Percentiles rank a stretch among this genome's conserved stretches.
These are phyloP conservation scores for Thermophis baileyi DNA, from an alignment of 2,113 vertebrate species.

Conservation along the genomic window DNA sequence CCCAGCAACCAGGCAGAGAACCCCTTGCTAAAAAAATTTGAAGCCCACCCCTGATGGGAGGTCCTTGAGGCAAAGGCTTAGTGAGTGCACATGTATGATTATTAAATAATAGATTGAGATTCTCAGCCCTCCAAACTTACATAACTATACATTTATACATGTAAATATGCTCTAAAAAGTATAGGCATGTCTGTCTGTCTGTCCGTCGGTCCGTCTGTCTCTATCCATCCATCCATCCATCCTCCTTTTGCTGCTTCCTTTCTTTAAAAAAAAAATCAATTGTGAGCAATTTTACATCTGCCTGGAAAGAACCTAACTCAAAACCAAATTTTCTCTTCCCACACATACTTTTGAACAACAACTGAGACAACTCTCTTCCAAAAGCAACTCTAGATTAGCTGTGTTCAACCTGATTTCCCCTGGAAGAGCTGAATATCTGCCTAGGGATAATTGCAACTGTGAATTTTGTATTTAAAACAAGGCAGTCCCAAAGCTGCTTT, in stretches of 20 bases:
- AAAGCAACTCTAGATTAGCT: not conserved
- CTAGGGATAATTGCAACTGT: not conserved
- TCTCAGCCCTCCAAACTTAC: conserved; percentile 27
- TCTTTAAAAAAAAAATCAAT: not conserved
- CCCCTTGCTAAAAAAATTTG: too few species aligned
- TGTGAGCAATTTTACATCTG: not conserved
- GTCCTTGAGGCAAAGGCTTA: conserved; percentile 17
- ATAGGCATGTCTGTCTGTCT: conserved; percentile 32
- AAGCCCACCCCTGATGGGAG: not conserved
- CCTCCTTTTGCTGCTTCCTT: not conserved
- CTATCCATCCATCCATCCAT: not conserved
- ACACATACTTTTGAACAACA: not conserved
- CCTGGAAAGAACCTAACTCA: not conserved
- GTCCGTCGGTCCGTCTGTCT: not conserved
- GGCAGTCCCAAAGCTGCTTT: not conserved
- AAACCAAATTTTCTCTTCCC: not conserved
- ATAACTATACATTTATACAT: conserved; percentile 38
- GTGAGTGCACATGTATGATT: conserved; percentile 11
- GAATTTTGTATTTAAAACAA: not conserved
- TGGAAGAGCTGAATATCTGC: not conserved
- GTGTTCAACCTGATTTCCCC: not conserved
- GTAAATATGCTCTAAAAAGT: conserved; percentile 39
- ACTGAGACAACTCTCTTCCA: not conserved
- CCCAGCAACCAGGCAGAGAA: too few species aligned
- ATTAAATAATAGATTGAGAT: conserved; percentile 32